Base-by-base conservation (phyloP, 2,888 invertebrate species). In the Galeopsomyia nigrocyanea region DNA sequence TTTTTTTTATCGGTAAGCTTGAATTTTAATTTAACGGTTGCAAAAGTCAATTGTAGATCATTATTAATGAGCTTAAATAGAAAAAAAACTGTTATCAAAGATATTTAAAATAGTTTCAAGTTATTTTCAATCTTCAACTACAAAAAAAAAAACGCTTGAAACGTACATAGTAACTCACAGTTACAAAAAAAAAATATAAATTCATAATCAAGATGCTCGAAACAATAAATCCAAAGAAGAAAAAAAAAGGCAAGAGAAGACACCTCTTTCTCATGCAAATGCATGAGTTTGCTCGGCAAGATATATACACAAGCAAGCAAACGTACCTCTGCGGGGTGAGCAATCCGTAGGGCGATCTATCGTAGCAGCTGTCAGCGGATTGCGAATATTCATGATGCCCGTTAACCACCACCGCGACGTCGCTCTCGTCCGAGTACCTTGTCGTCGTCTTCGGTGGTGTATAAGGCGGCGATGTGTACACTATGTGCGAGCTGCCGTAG, bases 251-350 rank as follows among this genome's bases (percentile, higher is more conserved):
- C 1, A 39, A 39, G 13, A 39, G 1, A 39, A 39, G 13, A 10
- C 10, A 39, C 2, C 39, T 10, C 39, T 39, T 39, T 39, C 39
- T 39, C 39, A 13, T 39, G 13, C 39, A 39, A 39, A 39, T 39
- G 39, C 13, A 39, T 13, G 39, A 39, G 39, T 39, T 39, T 39
- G 10, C 10, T 39, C 13, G 39, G 26, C n/a, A 26, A 5, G 26
- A 26, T 26, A 26, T 56, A 46, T 39, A 58, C n/a, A n/a, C n/a
- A n/a, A 46, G 49, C 14, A 22, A 16, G 16, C 6, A 21, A 66
- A 66, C 67, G 78, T 80, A 86, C 86, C 83, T 81, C 50, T 84
- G 86, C 0, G 84, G 84, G 5, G 84, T 84, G 14, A 83, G 53
- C 56, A 83, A 78, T 14, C 81, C 82, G 49, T 82, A 85, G 39